Evolutionary conservation across 2,113 vertebrate species (phyloP), one percentile per base, ranked within the genome.

Genomic region (Erythrocebus patas): DNA sequence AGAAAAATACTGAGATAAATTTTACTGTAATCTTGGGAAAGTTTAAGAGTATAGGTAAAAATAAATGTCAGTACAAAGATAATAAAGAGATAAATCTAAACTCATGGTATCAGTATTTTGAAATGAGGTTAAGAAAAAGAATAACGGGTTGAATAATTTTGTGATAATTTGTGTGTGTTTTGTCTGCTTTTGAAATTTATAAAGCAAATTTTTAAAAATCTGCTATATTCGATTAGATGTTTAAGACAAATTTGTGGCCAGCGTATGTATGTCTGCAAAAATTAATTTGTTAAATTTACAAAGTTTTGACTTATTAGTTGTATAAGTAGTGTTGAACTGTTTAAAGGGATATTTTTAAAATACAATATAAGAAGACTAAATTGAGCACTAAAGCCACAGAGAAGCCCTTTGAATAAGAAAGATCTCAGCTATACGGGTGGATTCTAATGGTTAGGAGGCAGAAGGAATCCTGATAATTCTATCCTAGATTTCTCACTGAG

Each of bases 91-190:
- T 38, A 85, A 72, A 57, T 48, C 14, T n/a, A 91, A 87, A 70
- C 18, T 1, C 40, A 23, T 57, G 9, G 25, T 50, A 38, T 52
- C 18, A 57, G 48, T 73, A 76, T 52, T 90, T 93, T 76, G 82
- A 95, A 90, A 88, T 17, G 18, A 94, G 16, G 50, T 92, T 73
- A 70, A 96, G 81, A 91, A 84, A 84, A 38, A 48, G 61, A 57
- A 14, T 50, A 79, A 30, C 35, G 27, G 76, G 6, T 20, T 14
- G 66, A 95, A 43, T 57, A 35, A 76, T 35, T 32, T 55, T 94
- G 38, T 72, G 78, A 82, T 86, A 1, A 40, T 59, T 13, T 30
- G 2, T 66, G 20, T n/a, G 38, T 30, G 4, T 30, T 78, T 81
- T 91, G 12, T 68, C 38, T 52, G 70, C 30, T 93, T 52, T 40